These are phyloP conservation scores for Stenchaetothrips biformis DNA, from an alignment of 2,888 invertebrate genomes.

Conservation along the genomic window DNA sequence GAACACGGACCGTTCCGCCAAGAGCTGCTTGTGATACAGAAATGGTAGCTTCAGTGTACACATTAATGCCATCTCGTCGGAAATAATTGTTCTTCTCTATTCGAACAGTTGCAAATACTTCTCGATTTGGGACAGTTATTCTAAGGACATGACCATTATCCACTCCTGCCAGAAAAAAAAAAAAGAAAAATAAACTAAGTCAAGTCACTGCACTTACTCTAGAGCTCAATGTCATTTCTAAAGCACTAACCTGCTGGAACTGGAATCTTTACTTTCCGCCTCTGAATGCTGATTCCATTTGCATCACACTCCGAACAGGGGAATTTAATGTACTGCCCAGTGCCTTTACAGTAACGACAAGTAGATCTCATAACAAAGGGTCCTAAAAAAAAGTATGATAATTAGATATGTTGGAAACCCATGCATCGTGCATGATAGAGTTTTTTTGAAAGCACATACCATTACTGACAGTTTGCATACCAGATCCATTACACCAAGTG, in stretches of 20 bases:
- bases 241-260: constrained; percentile 68
- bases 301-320: constrained; percentile 92
- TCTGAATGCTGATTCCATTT: constrained; percentile 84
- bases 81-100: constrained; percentile 88
- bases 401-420: background rate
- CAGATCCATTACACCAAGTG: constrained; percentile 91
- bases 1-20: constrained; percentile 86
- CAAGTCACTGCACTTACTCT: background rate
- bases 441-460: constrained; percentile 44
- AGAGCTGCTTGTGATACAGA: constrained; percentile 87
- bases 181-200: background rate
- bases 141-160: constrained; percentile 97
- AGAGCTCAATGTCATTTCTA: background rate
- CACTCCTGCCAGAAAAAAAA: constrained; percentile 57
- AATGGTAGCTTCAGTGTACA: constrained; percentile 89
- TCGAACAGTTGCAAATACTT: constrained; percentile 89
- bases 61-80: constrained; percentile 86
- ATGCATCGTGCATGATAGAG: background rate
- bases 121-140: constrained; percentile 85
- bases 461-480: constrained; percentile 85
- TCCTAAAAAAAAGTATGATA: constrained; percentile 49
- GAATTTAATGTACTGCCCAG: constrained; percentile 78
- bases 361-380: constrained; percentile 97
- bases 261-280: constrained; percentile 83
- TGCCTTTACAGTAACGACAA: constrained; percentile 84